Percentiles rank a stretch among this genome's conserved stretches.
Conservation (phyloP, 2,113 vertebrate species). For the Corvus moneduloides region DNA sequence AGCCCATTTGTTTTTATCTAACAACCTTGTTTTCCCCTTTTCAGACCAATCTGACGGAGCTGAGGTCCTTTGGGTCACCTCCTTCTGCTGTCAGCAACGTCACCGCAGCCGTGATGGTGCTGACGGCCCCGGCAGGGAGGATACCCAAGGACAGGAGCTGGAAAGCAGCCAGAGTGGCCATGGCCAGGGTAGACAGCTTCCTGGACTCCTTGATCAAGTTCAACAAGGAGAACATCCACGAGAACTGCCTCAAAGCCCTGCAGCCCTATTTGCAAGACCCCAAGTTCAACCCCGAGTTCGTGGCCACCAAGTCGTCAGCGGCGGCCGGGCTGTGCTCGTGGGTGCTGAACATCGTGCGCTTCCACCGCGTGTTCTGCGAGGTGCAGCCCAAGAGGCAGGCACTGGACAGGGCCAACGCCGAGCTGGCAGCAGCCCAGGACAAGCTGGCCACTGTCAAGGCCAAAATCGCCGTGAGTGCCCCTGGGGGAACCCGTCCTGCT, state of each 20-base stretch:
- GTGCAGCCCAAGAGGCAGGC: slow-evolving; percentile 95
- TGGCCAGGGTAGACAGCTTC: slow-evolving; percentile 90
- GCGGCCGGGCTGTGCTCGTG: slow-evolving; percentile 95
- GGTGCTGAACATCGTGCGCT: slow-evolving; percentile 91
- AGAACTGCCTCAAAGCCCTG: slow-evolving; percentile 89
- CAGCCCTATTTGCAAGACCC: slow-evolving; percentile 89
- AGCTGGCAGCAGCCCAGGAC: slow-evolving; percentile 86
- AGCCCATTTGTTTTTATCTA: slow-evolving; percentile 32
- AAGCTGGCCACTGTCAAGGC: slow-evolving; percentile 85
- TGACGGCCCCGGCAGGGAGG: slow-evolving; percentile 80
- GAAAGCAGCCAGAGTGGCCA: slow-evolving; percentile 88
- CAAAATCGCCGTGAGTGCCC: slow-evolving; percentile 87
- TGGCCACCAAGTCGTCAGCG: slow-evolving; percentile 85
- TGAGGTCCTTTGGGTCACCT: slow-evolving; percentile 91
- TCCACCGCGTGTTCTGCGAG: slow-evolving; percentile 87
- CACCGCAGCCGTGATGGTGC: slow-evolving; percentile 90
- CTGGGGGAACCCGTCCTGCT: rapidly evolving
- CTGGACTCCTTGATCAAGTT: slow-evolving; percentile 88
- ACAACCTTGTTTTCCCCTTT: slow-evolving; percentile 36
- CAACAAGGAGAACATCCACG: slow-evolving; percentile 92
- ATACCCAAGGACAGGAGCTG: slow-evolving; percentile 94
- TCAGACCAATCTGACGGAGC: slow-evolving; percentile 92
- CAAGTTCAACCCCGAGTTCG: slow-evolving; percentile 85
- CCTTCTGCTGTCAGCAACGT: slow-evolving; percentile 90
- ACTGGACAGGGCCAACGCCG: slow-evolving; percentile 82